A percentile compares a stretch with the other conserved stretches of the same genome.
phyloP scores from a whole-genome alignment of 2,888 invertebrate genomes.

The Cordilura impudica region DNA sequence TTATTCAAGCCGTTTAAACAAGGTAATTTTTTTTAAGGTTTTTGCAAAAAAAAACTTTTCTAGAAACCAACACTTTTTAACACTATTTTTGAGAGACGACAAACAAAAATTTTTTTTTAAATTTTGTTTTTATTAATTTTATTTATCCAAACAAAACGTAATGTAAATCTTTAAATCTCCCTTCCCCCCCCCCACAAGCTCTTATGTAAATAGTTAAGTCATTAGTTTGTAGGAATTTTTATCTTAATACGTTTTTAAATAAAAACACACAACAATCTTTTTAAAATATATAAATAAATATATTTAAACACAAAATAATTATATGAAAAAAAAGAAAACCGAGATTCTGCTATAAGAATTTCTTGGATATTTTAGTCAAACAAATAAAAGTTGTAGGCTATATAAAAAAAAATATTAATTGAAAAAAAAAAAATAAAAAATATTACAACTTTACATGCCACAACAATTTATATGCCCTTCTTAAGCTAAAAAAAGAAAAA shows the following conservation, averaged over 20 bases:
- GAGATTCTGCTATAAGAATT: slow-evolving; percentile 37
- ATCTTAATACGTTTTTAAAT: slow-evolving; percentile 72
- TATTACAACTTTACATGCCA: slow-evolving; percentile 25
- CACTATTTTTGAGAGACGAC: slow-evolving; percentile 32
- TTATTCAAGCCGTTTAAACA: slow-evolving; percentile 3
- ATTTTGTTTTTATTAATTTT: slow-evolving; percentile 25
- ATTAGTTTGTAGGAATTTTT: slow-evolving; percentile 72
- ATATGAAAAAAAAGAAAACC: slow-evolving; percentile 34
- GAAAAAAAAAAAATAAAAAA: slow-evolving; percentile 33
- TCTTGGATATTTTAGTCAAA: slow-evolving; percentile 53
- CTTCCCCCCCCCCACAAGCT: background rate
- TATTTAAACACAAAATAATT: slow-evolving; percentile 44
- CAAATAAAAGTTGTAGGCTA: slow-evolving; percentile 50
- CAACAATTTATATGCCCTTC: slow-evolving; percentile 51
- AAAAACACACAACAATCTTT: slow-evolving; percentile 62
- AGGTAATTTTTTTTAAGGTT: slow-evolving; percentile 45
- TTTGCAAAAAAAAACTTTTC: background rate
- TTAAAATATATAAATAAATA: too few species aligned
- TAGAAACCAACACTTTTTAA: slow-evolving; percentile 46
- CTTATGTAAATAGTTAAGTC: slow-evolving; percentile 77
- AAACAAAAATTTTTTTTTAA: background rate
- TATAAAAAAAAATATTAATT: slow-evolving; percentile 10
- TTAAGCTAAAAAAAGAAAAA: slow-evolving; percentile 37
- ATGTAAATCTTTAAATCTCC: slow-evolving; percentile 47
- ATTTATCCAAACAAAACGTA: slow-evolving; percentile 25